A percentile compares a stretch with the other conserved stretches of the same genome.
Conservation (phyloP, 2,888 invertebrate species). For the Stenchaetothrips biformis region DNA sequence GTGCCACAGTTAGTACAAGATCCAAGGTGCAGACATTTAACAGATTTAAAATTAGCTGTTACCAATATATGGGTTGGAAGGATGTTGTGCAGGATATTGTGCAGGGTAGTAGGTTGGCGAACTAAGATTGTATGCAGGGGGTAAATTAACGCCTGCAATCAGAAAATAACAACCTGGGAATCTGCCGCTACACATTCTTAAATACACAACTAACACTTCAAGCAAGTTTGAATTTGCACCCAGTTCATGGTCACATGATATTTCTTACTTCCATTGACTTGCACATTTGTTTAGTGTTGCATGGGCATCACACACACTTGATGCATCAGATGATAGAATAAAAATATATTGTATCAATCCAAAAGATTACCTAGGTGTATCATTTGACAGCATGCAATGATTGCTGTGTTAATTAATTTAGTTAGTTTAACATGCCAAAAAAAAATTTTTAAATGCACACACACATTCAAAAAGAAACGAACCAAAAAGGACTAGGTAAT, state of each 20-base stretch:
- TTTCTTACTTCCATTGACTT: too few species aligned
- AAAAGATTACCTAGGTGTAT: background rate
- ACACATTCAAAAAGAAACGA: too few species aligned
- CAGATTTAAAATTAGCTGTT: background rate
- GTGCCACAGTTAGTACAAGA: too few species aligned
- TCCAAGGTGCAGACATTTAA: background rate
- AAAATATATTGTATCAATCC: background rate
- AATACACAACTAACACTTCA: background rate
- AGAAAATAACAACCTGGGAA: background rate
- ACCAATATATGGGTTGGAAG: background rate
- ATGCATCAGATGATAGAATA: background rate
- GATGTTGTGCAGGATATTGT: conserved; percentile 7
- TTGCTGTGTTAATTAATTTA: background rate
- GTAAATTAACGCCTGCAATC: background rate
- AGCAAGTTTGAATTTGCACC: background rate
- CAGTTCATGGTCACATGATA: too few species aligned
- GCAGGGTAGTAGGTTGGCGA: background rate
- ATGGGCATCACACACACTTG: too few species aligned
- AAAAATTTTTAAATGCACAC: too few species aligned
- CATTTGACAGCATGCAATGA: background rate
- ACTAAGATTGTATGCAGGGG: background rate
- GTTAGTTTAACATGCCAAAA: background rate
- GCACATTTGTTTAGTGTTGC: too few species aligned
- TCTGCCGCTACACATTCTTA: background rate
- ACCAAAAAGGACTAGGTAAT: background rate